These are phyloP conservation scores for Eupithecia subfuscata DNA, from an alignment of 2,888 invertebrate species.

Conservation along the genomic window DNA sequence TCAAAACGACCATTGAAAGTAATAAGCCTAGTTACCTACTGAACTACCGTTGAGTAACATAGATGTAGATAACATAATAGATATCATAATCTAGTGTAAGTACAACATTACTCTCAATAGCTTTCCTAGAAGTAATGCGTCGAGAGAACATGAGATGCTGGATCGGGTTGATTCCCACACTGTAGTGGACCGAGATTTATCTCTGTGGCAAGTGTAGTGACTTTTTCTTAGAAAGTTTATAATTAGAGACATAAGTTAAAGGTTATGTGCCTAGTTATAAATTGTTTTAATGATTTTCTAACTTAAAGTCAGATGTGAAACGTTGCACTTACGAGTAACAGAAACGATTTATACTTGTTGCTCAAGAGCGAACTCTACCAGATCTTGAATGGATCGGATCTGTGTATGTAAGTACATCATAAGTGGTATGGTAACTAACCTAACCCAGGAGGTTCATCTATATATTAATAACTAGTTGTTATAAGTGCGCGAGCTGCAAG, in stretches of 20 bases:
- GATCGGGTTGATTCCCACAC: constrained; percentile 21
- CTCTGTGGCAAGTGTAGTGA: neutral
- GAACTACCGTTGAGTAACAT: constrained; percentile 28
- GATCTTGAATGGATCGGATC: too few species aligned
- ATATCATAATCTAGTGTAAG: constrained; percentile 9
- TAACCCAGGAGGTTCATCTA: too few species aligned
- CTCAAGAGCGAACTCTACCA: too few species aligned
- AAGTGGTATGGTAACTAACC: too few species aligned
- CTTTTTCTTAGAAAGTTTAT: neutral
- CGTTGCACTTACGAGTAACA: too few species aligned
- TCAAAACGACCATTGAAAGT: neutral
- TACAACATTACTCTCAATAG: constrained; percentile 22
- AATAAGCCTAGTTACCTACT: constrained; percentile 23
- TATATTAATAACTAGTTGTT: too few species aligned
- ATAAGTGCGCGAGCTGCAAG: too few species aligned
- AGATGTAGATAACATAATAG: constrained; percentile 19
- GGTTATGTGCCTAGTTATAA: too few species aligned
- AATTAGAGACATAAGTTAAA: neutral
- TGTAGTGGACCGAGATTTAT: neutral
- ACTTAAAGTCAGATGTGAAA: neutral
- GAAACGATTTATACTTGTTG: too few species aligned
- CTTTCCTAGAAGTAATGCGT: constrained; percentile 15
- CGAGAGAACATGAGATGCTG: constrained; percentile 34
- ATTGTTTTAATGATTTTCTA: neutral
- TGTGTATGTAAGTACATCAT: too few species aligned